Base-by-base conservation (phyloP, 2,888 invertebrate genomes). In the Luperina testacea region DNA sequence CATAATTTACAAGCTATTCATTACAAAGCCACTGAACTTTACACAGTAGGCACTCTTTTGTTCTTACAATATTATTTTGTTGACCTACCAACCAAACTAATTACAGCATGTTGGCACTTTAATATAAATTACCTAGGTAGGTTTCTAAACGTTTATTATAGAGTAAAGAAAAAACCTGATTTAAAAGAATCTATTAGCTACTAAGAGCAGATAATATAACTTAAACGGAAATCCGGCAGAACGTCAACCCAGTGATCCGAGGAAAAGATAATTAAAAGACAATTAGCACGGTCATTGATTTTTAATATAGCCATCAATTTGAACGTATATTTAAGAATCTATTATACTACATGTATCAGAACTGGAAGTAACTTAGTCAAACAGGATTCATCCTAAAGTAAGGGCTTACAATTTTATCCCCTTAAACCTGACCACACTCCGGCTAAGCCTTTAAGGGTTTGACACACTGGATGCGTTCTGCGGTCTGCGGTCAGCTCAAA, bases 221-320 rank as follows among this genome's bases (percentile, higher is more conserved):
- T 83, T 61, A 48, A 61, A 71, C 32, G 71, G 45, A 70, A 82
- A 71, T 74, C 24, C 48, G 64, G 82, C 82, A 75, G 13, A 64
- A 69, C 17, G 81, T 71, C 84, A 81, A 81, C 17, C 42, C 59
- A 61, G 48, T 42, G 32, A 68, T 82, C 57, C 17, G 15, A 32
- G 38, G 15, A 51, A 85, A 80, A 85, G 48, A 85, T 72, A 81
- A 69, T 81, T 75, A 85, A 72, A 81, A 85, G 63, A 68, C 67
- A 81, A 82, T 82, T 84, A 70, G 64, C 17, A 76, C 17, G 32
- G 45, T 65, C 27, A 72, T 63, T 63, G 42, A 24, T 68, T 79
- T 51, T n/a, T 61, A 45, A 13, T 45, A 59, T 7, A n/a, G 15
- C 42, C 3, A 17, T 51, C 13, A 64, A 70, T 59, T 48, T 32